phyloP scores from a whole-genome alignment of 2,797 vertebrate genomes.

The Cryptoblepharus egeriae region DNA sequence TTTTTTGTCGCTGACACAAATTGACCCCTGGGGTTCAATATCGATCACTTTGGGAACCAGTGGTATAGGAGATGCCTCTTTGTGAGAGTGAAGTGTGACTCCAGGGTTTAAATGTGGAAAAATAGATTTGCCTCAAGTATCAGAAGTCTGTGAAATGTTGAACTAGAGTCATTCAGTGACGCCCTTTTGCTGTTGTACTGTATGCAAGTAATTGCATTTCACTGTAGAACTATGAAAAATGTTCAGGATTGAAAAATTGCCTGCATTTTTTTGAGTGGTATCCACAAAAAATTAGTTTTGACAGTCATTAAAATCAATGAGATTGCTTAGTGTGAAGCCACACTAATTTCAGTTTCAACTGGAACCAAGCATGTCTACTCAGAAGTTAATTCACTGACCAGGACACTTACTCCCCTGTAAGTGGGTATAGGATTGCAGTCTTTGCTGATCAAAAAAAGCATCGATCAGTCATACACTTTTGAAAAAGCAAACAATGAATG shows the following conservation, averaged over 20 bases:
- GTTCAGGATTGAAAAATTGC: neutral
- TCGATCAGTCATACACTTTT: neutral
- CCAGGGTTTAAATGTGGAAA: neutral
- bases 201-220: neutral
- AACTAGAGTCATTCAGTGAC: neutral
- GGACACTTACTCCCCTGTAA: too few relatives aligned
- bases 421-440: too few relatives aligned
- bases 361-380: too few relatives aligned
- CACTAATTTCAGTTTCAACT: too few relatives aligned
- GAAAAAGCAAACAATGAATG: neutral
- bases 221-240: neutral
- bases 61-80: neutral
- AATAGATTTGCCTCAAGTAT: too few relatives aligned
- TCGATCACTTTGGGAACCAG: too few relatives aligned
- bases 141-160: neutral
- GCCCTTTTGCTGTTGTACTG: neutral
- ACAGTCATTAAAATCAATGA: too few relatives aligned
- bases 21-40: too few relatives aligned
- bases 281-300: too few relatives aligned
- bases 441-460: neutral
- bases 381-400: too few relatives aligned
- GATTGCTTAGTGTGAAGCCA: too few relatives aligned
- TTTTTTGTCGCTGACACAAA: too few relatives aligned
- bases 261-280: neutral
- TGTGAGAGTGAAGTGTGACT: neutral